Base-by-base conservation (phyloP, 2,797 vertebrate genomes). In the Phrynocephalus guinanensis region DNA sequence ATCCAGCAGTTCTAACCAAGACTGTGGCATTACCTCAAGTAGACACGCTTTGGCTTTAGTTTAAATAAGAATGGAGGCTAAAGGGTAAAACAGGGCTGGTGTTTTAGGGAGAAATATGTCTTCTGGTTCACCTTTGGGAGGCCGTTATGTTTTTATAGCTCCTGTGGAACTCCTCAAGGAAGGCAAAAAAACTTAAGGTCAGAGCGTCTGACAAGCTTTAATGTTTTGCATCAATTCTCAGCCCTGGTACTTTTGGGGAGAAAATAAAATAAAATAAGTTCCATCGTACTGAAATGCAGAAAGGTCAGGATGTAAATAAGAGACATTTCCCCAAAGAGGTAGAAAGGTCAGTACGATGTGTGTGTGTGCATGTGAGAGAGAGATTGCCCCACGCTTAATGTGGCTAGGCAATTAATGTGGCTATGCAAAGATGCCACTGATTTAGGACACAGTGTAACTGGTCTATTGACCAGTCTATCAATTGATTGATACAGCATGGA, bases 261-360 rank as follows among this genome's bases (percentile, higher is more conserved):
- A 60, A 73, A 50, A n/a, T 66, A 82, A 86, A 89, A 78, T 38
- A 38, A 44, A 44, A 44, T 44, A 87, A 63, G 2, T 67, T 72
- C 70, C 63, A 68, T 78, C 63, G 86, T 86, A 83, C 56, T 89
- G 91, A 79, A 93, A 75, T 11, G 60, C 0, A 1, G 28, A 87
- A 92, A 92, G 84, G 82, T 90, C 89, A 90, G 67, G 87, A 48
- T 91, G 78, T 85, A 93, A 92, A 63, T 88, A 66, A 86, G 84
- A 72, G 5, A 73, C 2, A 1, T 90, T 93, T 92, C 86, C 88
- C 82, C 38, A 5, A 78, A 84, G 84, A 86, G 75, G 48, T 15
- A 63, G 89, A 88, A 90, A 91, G 20, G 68, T 48, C 91, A 84
- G 22, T 77, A 83, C 79, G 80, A 16, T 78, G 9, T 38, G 38